Evolutionary conservation across 1,140 invertebrate species (phyloP).

Genomic region (Dermatophagoides farinae): DNA sequence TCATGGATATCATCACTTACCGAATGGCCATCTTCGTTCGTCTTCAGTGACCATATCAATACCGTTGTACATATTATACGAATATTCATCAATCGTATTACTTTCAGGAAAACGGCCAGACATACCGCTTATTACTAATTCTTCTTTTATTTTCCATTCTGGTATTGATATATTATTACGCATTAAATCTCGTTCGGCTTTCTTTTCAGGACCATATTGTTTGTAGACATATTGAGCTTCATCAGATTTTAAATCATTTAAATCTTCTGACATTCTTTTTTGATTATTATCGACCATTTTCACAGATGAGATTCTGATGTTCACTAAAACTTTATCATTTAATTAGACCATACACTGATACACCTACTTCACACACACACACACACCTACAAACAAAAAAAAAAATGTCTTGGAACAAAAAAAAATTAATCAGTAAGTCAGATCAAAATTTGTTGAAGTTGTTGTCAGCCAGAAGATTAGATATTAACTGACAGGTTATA

Average conservation of each 20-base stretch:
- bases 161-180: background rate
- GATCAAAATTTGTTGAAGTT: background rate
- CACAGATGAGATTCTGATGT: background rate
- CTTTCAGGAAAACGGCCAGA: conserved; percentile 10
- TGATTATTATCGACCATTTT: background rate
- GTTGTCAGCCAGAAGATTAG: no score
- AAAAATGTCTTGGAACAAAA: background rate
- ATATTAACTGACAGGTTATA: no score
- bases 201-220: background rate
- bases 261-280: background rate
- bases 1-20: background rate
- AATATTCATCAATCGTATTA: conserved; percentile 11
- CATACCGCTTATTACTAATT: conserved; percentile 10
- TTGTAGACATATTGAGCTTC: conserved; percentile 1
- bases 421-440: background rate
- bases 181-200: background rate
- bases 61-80: conserved; percentile 8
- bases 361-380: background rate
- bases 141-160: conserved; percentile 30
- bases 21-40: conserved; percentile 44
- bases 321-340: background rate
- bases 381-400: background rate
- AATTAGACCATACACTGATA: background rate
- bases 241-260: background rate
- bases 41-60: conserved; percentile 72